These are phyloP conservation scores for Salvelinus sp. DNA, from an alignment of 2,113 vertebrate species.

Conservation along the genomic window DNA sequence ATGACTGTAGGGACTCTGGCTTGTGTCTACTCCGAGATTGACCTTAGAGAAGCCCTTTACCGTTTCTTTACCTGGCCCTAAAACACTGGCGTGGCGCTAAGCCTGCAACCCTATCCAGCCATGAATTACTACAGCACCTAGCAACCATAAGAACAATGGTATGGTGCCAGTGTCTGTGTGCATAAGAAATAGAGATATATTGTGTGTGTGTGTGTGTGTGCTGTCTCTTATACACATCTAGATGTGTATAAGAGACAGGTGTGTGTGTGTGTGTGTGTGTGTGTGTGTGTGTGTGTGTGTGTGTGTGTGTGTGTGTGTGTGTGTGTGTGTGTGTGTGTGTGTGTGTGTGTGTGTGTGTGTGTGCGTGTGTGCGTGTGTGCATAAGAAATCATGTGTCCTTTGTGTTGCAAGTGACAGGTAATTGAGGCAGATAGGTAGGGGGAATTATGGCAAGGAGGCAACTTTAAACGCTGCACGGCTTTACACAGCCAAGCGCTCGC, in stretches of 20 bases:
- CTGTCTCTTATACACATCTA: too few species aligned
- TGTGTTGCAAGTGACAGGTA: slow-evolving; percentile 63
- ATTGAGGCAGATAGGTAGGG: slow-evolving; percentile 61
- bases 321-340: background rate
- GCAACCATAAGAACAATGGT: slow-evolving; percentile 54
- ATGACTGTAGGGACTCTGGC: background rate
- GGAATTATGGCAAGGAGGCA: slow-evolving; percentile 58
- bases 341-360: slow-evolving; percentile 19
- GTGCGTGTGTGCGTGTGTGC: slow-evolving; percentile 29
- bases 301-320: too few species aligned
- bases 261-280: background rate
- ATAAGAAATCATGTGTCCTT: slow-evolving; percentile 51
- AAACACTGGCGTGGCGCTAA: slow-evolving; percentile 45
- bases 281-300: too few species aligned
- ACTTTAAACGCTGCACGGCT: slow-evolving; percentile 62
- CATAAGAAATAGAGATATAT: slow-evolving; percentile 25
- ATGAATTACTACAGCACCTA: slow-evolving; percentile 53
- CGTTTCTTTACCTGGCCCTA: slow-evolving; percentile 47
- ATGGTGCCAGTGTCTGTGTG: slow-evolving; percentile 20
- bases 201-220: background rate
- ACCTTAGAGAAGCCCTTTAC: background rate
- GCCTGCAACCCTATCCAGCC: slow-evolving; percentile 57
- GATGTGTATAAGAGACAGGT: too few species aligned
- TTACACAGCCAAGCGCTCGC: slow-evolving; percentile 56
- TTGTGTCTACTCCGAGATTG: background rate